Evolutionary conservation across 2,888 invertebrate species (phyloP).

Genomic region (Scaptomyza reducta): DNA sequence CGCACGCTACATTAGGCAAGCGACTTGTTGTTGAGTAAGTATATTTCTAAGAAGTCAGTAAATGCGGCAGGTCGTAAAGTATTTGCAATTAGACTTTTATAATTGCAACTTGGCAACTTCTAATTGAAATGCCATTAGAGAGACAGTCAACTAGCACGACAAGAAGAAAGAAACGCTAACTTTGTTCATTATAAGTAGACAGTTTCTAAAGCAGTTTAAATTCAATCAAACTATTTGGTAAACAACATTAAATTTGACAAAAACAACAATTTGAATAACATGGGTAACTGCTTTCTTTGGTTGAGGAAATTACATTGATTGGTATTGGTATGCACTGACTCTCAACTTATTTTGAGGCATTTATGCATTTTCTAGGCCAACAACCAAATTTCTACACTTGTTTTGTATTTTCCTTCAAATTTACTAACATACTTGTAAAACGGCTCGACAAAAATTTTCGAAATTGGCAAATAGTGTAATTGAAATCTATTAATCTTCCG

Average conservation of each 20-base stretch:
- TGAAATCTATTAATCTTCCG: background rate
- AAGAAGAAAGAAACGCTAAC: background rate
- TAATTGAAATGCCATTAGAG: constrained; percentile 60
- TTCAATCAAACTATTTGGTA: background rate
- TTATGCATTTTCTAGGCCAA: too few species aligned
- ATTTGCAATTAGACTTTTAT: constrained; percentile 44
- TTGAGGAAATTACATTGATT: too few species aligned
- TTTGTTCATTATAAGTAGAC: background rate
- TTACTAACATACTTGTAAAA: background rate
- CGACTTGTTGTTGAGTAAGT: constrained; percentile 7
- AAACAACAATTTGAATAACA: background rate
- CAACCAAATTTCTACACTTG: background rate
- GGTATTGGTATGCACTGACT: too few species aligned
- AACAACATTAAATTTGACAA: background rate
- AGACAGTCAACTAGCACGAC: constrained; percentile 5
- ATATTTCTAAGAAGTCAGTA: constrained; percentile 6
- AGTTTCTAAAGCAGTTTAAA: background rate
- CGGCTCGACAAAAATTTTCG: background rate
- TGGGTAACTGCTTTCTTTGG: too few species aligned
- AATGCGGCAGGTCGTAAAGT: constrained; percentile 17
- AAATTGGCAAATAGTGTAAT: constrained; percentile 9
- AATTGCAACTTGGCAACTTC: constrained; percentile 56
- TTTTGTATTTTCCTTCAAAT: background rate
- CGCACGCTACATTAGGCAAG: constrained; percentile 26
- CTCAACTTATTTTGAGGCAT: too few species aligned